A percentile compares a stretch with the other conserved stretches of the same genome.
These are phyloP conservation scores for Tetrax tetrax DNA, from an alignment of 2,113 vertebrate species.

Conservation along the genomic window DNA sequence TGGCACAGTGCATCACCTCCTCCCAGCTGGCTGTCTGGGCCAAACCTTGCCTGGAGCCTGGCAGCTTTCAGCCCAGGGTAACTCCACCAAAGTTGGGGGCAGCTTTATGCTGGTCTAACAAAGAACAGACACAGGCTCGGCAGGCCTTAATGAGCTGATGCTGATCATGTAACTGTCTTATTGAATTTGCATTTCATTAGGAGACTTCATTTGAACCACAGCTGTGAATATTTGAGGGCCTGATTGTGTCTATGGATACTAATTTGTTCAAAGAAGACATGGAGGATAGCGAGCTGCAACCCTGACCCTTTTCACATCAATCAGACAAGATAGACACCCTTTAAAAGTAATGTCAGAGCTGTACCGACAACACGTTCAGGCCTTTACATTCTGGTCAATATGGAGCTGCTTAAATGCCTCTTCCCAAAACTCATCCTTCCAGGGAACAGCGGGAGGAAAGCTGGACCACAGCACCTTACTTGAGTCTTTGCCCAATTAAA, in stretches of 20 bases:
- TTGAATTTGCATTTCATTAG: conserved; percentile 73
- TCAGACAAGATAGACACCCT: conserved; percentile 10
- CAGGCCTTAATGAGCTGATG: conserved; percentile 66
- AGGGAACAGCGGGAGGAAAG: background rate
- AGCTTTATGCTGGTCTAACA: conserved; percentile 40
- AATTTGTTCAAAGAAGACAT: conserved; percentile 63
- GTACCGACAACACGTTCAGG: rapidly evolving
- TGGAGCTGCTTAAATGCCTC: background rate
- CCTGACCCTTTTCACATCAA: background rate
- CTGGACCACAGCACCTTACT: background rate
- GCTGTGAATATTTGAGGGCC: conserved; percentile 65
- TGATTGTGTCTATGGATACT: conserved; percentile 68
- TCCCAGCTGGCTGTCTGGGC: background rate
- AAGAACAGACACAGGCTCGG: conserved; percentile 47
- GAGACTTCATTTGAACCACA: conserved; percentile 69
- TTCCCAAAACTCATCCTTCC: background rate
- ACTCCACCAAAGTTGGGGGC: conserved; percentile 29
- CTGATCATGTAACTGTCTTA: conserved; percentile 72
- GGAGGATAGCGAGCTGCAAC: conserved; percentile 35
- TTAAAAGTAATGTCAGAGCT: conserved; percentile 4
- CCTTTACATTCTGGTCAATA: background rate
- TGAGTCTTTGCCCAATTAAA: background rate
- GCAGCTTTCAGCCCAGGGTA: conserved; percentile 21
- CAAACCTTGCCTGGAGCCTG: background rate
- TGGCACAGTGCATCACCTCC: background rate